Percentiles rank a stretch among this genome's conserved stretches.
phyloP scores from a whole-genome alignment of 2,113 vertebrate genomes.

The Nothocercus julius region DNA sequence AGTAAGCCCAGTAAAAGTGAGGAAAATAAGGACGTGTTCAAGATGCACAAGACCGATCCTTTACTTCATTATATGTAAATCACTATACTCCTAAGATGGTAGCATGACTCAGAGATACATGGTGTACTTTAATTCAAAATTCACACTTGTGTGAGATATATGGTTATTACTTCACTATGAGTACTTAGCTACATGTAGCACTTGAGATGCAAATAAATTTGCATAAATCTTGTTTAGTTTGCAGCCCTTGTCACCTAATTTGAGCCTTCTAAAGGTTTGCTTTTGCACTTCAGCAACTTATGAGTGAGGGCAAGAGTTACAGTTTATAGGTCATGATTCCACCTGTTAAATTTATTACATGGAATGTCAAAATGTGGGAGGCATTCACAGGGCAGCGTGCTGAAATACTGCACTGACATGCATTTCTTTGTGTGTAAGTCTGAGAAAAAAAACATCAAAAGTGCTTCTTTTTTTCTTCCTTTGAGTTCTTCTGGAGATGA shows the following conservation, averaged over 20 bases:
- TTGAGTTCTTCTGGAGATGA: not conserved
- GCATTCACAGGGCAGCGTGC: not conserved
- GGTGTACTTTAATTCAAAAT: not conserved
- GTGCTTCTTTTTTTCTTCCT: not conserved
- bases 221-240: not conserved
- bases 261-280: not conserved
- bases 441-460: not conserved
- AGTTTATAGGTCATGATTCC: not conserved
- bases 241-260: not conserved
- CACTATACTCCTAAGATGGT: not conserved
- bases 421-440: not conserved
- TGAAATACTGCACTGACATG: not conserved
- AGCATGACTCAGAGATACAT: not conserved
- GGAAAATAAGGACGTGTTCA: not conserved
- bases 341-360: not conserved
- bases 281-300: not conserved
- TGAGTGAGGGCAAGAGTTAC: not conserved
- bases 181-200: not conserved
- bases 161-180: not conserved
- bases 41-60: not conserved
- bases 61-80: not conserved
- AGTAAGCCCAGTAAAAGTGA: not conserved
- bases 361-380: not conserved
- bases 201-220: not conserved
- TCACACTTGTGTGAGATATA: not conserved